Conservation (phyloP, 2,113 vertebrate species). For the Ancistrus triradiatus region DNA sequence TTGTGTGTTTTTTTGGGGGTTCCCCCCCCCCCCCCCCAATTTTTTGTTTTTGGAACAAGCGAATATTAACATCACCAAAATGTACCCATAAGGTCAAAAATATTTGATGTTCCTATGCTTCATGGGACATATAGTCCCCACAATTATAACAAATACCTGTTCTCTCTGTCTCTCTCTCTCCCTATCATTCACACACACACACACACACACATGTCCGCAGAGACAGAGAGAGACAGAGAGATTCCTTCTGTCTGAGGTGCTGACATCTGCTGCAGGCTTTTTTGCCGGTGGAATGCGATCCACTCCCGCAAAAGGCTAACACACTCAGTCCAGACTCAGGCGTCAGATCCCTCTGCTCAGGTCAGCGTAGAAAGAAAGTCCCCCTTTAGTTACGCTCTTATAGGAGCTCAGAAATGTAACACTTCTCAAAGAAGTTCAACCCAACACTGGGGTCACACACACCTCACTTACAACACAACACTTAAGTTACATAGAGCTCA, state of each 20-base stretch:
- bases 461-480: not conserved
- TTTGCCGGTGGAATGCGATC: constrained; percentile 70
- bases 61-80: constrained; percentile 3
- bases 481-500: not conserved
- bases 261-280: constrained; percentile 74
- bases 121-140: too few relatives aligned
- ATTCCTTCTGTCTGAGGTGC: constrained; percentile 66
- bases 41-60: too few relatives aligned
- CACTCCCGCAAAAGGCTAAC: constrained; percentile 61
- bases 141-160: too few relatives aligned
- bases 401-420: not conserved
- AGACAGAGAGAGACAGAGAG: constrained; percentile 28
- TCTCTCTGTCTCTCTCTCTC: too few relatives aligned
- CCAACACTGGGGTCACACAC: not conserved
- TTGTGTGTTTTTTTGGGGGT: too few relatives aligned
- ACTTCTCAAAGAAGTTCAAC: not conserved
- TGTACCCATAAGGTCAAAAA: too few relatives aligned
- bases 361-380: not conserved
- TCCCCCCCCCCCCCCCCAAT: too few relatives aligned
- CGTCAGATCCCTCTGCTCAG: constrained; percentile 41
- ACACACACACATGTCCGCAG: constrained; percentile 7
- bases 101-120: too few relatives aligned
- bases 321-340: constrained; percentile 41
- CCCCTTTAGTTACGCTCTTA: constrained; percentile 7
- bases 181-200: too few relatives aligned